Evolutionary conservation across 1,140 invertebrate genomes (phyloP).

Genomic region (Meloidogyne exigua): DNA sequence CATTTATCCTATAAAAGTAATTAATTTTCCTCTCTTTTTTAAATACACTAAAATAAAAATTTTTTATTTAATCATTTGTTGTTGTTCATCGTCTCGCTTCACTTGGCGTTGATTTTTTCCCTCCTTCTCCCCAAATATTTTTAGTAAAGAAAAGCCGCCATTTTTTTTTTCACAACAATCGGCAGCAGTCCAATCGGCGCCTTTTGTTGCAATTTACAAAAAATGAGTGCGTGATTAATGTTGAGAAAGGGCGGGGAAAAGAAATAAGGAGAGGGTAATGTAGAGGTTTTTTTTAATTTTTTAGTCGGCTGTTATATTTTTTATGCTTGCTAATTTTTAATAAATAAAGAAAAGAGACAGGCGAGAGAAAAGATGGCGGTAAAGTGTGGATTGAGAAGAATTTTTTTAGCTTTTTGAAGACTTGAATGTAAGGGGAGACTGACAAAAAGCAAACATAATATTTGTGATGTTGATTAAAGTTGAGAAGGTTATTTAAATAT

Average conservation of each 20-base stretch:
- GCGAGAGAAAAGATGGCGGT: not conserved
- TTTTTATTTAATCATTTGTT: not conserved
- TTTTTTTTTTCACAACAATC: not conserved
- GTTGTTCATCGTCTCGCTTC: slow-evolving; percentile 4
- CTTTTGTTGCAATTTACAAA: slow-evolving; percentile 5
- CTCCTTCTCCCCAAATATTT: not conserved
- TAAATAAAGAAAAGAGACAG: not conserved
- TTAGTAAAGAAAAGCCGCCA: slow-evolving; percentile 4
- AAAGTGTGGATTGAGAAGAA: not conserved
- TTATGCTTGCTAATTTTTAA: not conserved
- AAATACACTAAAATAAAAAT: not conserved
- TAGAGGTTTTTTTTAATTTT: not conserved
- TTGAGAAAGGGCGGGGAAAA: not conserved
- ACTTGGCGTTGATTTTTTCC: not conserved
- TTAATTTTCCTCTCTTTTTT: not conserved
- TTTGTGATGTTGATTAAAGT: no score
- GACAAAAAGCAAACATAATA: no score
- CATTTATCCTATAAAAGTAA: not conserved
- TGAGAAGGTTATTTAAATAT: no score
- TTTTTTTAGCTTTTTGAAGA: no score
- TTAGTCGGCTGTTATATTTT: not conserved
- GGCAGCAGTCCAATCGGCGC: not conserved
- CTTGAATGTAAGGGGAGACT: no score
- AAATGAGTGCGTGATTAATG: not conserved
- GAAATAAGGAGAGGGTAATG: not conserved